These are phyloP conservation scores for Drosophila tripunctata DNA, from an alignment of 2,888 invertebrate genomes.

Conservation along the genomic window DNA sequence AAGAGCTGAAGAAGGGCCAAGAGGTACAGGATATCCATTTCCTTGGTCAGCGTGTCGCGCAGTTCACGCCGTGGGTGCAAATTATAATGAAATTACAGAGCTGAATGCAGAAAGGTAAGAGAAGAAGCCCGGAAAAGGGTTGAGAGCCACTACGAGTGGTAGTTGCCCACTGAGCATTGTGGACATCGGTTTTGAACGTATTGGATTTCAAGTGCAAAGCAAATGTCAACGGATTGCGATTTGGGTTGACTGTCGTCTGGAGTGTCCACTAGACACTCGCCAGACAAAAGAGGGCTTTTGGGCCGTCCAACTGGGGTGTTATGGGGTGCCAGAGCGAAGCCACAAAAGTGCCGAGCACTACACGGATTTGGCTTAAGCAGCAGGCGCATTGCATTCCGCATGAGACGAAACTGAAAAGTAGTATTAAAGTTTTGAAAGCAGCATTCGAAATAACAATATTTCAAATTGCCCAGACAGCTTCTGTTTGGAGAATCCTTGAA, in stretches of 20 bases:
- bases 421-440: conserved; percentile 18
- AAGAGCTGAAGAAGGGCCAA: background rate
- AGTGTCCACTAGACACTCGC: conserved; percentile 41
- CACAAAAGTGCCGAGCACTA: conserved; percentile 59
- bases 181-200: conserved; percentile 24
- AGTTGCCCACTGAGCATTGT: conserved; percentile 46
- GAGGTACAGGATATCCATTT: conserved; percentile 23
- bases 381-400: background rate
- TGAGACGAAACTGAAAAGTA: conserved; percentile 21
- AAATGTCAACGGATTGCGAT: conserved; percentile 30
- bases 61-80: conserved; percentile 66
- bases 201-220: conserved; percentile 61
- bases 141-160: background rate
- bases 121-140: background rate
- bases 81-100: conserved; percentile 69
- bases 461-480: conserved; percentile 61
- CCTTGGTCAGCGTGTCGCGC: conserved; percentile 54
- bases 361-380: conserved; percentile 43
- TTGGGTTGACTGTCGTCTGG: conserved; percentile 9
- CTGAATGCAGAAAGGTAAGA: conserved; percentile 36
- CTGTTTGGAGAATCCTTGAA: conserved; percentile 35
- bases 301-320: too few species aligned
- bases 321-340: conserved; percentile 40
- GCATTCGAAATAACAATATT: conserved; percentile 52
- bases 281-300: conserved; percentile 33